Evolutionary conservation across 2,888 invertebrate genomes (phyloP).

Genomic region (Mongoloraphidia duomilia): DNA sequence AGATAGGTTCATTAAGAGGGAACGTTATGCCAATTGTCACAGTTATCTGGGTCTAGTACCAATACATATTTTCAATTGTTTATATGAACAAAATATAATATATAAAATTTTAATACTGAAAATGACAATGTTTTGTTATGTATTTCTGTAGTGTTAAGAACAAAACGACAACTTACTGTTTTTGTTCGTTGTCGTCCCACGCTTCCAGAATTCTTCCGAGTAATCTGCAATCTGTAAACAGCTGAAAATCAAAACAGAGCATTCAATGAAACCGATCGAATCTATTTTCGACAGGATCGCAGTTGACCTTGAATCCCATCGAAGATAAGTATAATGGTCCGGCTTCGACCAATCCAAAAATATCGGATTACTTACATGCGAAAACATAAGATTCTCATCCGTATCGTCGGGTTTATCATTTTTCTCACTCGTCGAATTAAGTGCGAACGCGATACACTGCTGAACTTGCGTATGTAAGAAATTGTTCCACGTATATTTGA

Average conservation of each 20-base stretch:
- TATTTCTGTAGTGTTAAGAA: slow-evolving; percentile 6
- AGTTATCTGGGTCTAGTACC: neutral
- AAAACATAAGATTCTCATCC: slow-evolving; percentile 34
- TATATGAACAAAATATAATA: neutral
- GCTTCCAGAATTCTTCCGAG: slow-evolving; percentile 65
- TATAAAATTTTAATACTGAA: neutral
- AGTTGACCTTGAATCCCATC: neutral
- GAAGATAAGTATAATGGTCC: neutral
- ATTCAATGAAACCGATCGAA: no score
- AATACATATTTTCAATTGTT: neutral
- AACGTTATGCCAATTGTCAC: neutral
- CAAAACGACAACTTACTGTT: slow-evolving; percentile 48
- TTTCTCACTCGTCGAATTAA: slow-evolving; percentile 31
- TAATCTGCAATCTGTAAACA: slow-evolving; percentile 65
- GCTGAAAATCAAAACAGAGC: slow-evolving; percentile 34
- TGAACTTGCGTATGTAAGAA: slow-evolving; percentile 87
- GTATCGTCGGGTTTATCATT: slow-evolving; percentile 24
- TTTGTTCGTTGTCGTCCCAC: slow-evolving; percentile 64
- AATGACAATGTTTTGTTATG: no score
- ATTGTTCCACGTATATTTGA: slow-evolving; percentile 85
- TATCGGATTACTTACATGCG: slow-evolving; percentile 32
- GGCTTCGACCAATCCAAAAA: neutral
- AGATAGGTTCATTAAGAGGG: no score
- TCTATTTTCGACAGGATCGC: no score
- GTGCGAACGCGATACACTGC: slow-evolving; percentile 59